A percentile compares a stretch with the other conserved stretches of the same genome.
phyloP scores from a whole-genome alignment of 2,888 invertebrate genomes.

The Mechanitis messenoides region DNA sequence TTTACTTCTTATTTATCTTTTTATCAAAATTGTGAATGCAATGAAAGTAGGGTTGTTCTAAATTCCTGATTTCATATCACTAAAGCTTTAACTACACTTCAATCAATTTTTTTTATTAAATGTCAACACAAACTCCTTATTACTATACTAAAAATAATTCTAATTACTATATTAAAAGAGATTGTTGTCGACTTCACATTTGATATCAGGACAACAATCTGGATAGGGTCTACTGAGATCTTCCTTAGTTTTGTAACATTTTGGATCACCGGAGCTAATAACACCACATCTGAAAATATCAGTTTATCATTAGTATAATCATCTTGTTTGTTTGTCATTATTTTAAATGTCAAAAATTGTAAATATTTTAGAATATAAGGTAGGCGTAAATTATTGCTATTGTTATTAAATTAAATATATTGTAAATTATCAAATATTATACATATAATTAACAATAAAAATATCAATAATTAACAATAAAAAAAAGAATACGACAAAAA shows the following conservation, averaged over 20 bases:
- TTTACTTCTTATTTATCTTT: no score
- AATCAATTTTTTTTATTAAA: not conserved
- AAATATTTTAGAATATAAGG: no score
- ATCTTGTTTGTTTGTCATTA: no score
- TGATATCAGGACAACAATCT: constrained; percentile 46
- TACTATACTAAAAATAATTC: constrained; percentile 8
- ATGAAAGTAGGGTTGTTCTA: not conserved
- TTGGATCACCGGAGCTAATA: constrained; percentile 36
- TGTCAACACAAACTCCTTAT: constrained; percentile 13
- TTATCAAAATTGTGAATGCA: no score
- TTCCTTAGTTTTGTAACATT: constrained; percentile 43
- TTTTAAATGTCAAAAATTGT: no score
- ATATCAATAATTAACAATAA: no score
- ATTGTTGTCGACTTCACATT: constrained; percentile 52
- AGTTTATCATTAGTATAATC: not conserved
- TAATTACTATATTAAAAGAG: constrained; percentile 25
- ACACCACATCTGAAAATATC: constrained; percentile 50
- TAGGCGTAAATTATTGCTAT: no score
- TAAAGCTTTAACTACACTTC: not conserved
- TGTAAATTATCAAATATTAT: no score
- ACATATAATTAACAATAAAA: no score
- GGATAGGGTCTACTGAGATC: constrained; percentile 52
- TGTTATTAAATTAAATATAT: no score
- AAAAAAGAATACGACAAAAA: no score
- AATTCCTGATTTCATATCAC: not conserved